Evolutionary conservation across 2,797 vertebrate genomes (phyloP).

Genomic region (Macroramphosus scolopax): DNA sequence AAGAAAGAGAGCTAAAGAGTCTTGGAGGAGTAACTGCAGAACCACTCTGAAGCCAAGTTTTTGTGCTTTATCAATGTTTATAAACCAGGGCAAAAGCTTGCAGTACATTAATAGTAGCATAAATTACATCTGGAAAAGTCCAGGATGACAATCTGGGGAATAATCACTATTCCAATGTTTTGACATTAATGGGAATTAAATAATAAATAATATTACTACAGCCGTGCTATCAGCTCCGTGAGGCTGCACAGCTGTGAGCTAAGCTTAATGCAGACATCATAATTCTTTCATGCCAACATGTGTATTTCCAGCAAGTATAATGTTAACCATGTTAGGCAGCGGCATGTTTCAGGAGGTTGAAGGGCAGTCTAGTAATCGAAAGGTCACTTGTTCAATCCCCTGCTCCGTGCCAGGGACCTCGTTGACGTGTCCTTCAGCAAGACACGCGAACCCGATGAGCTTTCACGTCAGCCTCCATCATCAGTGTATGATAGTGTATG

Average conservation of each 20-base stretch:
- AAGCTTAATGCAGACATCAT: background rate
- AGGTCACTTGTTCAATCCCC: no score
- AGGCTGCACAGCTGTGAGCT: no score
- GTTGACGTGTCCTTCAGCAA: no score
- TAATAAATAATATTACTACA: background rate
- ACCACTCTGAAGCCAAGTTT: constrained; percentile 19
- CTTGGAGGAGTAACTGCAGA: constrained; percentile 26
- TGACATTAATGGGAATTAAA: background rate
- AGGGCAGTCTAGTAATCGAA: no score
- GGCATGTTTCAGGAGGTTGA: no score
- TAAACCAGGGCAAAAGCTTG: constrained; percentile 8
- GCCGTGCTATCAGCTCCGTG: background rate
- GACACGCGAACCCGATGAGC: no score
- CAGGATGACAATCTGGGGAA: constrained; percentile 1
- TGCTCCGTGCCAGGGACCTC: no score
- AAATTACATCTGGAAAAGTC: constrained; percentile 2
- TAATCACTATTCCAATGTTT: background rate
- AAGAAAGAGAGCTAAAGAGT: constrained; percentile 16
- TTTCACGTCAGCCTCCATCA: no score
- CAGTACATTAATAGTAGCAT: background rate
- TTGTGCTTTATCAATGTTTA: constrained; percentile 46
- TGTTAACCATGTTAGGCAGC: no score
- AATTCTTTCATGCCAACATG: background rate
- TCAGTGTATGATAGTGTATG: no score
- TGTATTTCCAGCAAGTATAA: no score